Evolutionary conservation across 2,797 vertebrate species (phyloP).

Genomic region (Poeciliopsis presidionis): DNA sequence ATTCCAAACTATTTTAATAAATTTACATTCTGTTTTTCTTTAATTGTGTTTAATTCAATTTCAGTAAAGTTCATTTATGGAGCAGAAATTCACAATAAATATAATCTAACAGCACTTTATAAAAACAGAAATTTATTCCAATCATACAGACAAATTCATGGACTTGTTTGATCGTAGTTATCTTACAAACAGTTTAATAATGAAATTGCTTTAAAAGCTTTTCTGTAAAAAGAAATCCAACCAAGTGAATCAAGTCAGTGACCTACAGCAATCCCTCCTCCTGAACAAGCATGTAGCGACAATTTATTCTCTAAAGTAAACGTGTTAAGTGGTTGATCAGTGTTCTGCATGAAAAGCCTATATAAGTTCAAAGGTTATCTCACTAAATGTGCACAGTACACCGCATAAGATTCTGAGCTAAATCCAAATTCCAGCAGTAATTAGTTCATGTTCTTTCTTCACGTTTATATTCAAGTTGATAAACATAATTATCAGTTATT

Average conservation of each 20-base stretch:
- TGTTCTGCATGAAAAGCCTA: no score
- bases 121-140: not conserved
- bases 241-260: no score
- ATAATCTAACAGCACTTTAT: not conserved
- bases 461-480: no score
- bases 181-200: not conserved
- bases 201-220: not conserved
- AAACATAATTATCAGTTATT: no score
- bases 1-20: not conserved
- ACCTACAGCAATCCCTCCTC: no score
- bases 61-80: not conserved
- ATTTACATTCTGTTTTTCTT: not conserved
- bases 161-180: not conserved
- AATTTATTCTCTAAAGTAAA: no score
- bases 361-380: not conserved
- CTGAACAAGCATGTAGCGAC: no score
- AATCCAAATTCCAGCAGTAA: no score
- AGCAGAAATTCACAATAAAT: not conserved
- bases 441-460: no score
- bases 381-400: not conserved
- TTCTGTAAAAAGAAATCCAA: not conserved
- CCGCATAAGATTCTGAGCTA: not conserved
- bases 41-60: not conserved
- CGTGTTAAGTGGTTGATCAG: no score
- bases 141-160: not conserved